A percentile compares a stretch with the other conserved stretches of the same genome.
Conservation (phyloP, 1,140 invertebrate genomes). For the Drosophila pandora region DNA sequence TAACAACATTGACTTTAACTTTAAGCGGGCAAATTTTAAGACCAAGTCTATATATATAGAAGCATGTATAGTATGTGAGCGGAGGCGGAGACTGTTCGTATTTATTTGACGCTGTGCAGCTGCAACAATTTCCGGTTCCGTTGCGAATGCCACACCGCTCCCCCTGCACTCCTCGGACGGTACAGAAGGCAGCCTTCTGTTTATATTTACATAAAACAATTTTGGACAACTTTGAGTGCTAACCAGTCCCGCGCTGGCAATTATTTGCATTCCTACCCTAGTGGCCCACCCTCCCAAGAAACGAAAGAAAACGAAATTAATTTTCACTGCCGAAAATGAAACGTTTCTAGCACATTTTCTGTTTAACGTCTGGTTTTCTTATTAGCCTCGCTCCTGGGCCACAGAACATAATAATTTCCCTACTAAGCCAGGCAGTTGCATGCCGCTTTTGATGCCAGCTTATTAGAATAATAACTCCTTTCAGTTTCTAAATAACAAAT, state of each 20-base stretch:
- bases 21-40: slow-evolving; percentile 45
- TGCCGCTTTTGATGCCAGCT: slow-evolving; percentile 20
- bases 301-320: slow-evolving; percentile 26
- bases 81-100: slow-evolving; percentile 35
- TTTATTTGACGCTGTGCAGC: slow-evolving; percentile 72
- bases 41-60: slow-evolving; percentile 15
- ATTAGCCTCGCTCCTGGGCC: slow-evolving; percentile 37
- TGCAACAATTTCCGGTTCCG: slow-evolving; percentile 81
- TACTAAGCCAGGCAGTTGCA: slow-evolving; percentile 4
- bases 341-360: slow-evolving; percentile 5
- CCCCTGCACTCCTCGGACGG: neutral
- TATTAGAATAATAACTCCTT: slow-evolving; percentile 46
- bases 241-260: slow-evolving; percentile 50
- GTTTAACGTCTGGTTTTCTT: slow-evolving; percentile 27
- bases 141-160: slow-evolving; percentile 32
- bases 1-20: no score
- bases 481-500: slow-evolving; percentile 50
- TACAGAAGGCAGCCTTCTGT: slow-evolving; percentile 38
- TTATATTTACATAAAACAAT: slow-evolving; percentile 82
- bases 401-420: slow-evolving; percentile 27
- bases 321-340: slow-evolving; percentile 44
- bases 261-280: slow-evolving; percentile 69
- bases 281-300: slow-evolving; percentile 18
- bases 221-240: slow-evolving; percentile 71
- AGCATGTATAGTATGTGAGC: slow-evolving; percentile 1